A percentile compares a stretch with the other conserved stretches of the same genome.
Evolutionary conservation across 2,797 vertebrate species (phyloP).

Genomic region (Semotilus atromaculatus): DNA sequence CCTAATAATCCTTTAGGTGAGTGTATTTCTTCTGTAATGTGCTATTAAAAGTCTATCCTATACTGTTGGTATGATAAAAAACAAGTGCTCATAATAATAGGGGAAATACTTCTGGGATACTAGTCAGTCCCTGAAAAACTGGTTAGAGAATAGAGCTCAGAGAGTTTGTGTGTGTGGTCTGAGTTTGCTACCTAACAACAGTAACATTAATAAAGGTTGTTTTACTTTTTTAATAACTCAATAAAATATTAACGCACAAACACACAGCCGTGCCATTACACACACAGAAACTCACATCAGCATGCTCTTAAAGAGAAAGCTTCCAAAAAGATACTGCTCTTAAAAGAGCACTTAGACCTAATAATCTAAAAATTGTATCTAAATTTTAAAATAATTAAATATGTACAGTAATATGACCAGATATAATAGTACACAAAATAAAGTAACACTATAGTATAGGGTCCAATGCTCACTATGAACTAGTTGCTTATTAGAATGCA

Average conservation of each 20-base stretch:
- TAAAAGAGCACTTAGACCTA: background rate
- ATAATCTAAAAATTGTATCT: too few relatives aligned
- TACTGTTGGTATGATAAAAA: background rate
- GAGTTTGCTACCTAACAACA: background rate
- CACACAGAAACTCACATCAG: background rate
- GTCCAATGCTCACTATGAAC: too few relatives aligned
- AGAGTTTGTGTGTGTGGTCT: background rate
- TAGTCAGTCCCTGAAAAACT: background rate
- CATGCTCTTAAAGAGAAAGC: background rate
- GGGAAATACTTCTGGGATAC: background rate
- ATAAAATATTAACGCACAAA: slow-evolving; percentile 1
- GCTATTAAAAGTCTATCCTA: background rate
- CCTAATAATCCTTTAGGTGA: too few relatives aligned
- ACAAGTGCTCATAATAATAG: background rate
- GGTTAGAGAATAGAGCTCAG: background rate
- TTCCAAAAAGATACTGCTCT: background rate
- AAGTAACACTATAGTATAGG: background rate
- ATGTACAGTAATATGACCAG: background rate
- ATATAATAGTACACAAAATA: background rate
- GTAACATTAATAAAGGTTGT: background rate
- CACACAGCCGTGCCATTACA: background rate
- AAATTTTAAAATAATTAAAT: background rate
- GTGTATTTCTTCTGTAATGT: background rate
- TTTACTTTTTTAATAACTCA: background rate
- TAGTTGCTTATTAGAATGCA: too few relatives aligned